Evolutionary conservation across 2,797 vertebrate genomes (phyloP).

Genomic region (Chelmon rostratus): DNA sequence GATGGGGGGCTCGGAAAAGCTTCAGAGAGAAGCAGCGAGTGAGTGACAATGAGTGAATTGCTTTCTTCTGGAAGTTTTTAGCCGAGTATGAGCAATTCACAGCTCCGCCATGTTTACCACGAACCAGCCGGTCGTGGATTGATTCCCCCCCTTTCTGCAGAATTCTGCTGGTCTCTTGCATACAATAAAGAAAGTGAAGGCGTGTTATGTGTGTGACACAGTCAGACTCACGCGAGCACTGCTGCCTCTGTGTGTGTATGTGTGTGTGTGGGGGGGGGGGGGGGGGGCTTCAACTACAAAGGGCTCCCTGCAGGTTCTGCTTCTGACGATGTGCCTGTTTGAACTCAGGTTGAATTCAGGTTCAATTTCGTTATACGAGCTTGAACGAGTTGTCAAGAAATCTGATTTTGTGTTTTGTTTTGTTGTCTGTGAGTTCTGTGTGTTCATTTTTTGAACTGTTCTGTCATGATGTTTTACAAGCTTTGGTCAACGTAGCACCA

Average conservation of each 20-base stretch:
- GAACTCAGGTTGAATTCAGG: conserved; percentile 18
- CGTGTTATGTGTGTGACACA: conserved; percentile 12
- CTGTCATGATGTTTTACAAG: neutral
- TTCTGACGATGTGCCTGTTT: neutral
- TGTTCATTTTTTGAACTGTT: too few relatives aligned
- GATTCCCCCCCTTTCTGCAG: conserved; percentile 11
- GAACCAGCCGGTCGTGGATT: conserved; percentile 22
- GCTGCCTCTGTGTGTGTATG: too few relatives aligned
- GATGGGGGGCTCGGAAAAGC: conserved; percentile 16
- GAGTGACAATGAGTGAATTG: conserved; percentile 41
- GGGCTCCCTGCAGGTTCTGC: conserved; percentile 11
- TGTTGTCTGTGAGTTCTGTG: too few relatives aligned
- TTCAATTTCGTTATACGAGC: conserved; percentile 21
- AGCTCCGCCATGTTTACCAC: conserved; percentile 25
- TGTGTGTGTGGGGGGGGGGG: neutral
- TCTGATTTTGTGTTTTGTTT: too few relatives aligned
- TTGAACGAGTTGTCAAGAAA: conserved; percentile 1
- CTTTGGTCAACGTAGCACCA: neutral
- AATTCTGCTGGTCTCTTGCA: conserved; percentile 13
- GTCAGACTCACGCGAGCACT: conserved; percentile 19
- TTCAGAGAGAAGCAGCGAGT: conserved; percentile 49
- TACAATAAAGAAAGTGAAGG: conserved; percentile 11
- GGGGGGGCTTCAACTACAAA: neutral
- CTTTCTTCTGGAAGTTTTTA: conserved; percentile 22
- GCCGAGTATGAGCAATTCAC: neutral